Base-by-base conservation (phyloP, 2,113 vertebrate genomes). In the Anolis carolinensis region DNA sequence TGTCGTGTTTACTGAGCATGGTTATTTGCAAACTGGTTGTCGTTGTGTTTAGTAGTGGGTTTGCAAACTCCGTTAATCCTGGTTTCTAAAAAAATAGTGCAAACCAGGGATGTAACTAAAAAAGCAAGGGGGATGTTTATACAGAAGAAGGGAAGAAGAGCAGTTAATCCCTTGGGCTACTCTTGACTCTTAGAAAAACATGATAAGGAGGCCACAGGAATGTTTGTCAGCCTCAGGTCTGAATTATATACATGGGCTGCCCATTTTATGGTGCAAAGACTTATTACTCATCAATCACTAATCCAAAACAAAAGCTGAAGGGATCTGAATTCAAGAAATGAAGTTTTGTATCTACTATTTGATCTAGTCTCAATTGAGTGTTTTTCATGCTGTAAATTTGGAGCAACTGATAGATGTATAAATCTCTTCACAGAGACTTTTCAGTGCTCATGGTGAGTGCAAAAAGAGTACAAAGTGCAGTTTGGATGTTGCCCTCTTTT, bases 391-490 rank as follows among this genome's bases (percentile, higher is more conserved):
- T 50, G 67, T 74, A 34, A 20, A 34, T 74, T 50, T 81, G 70
- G 36, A 62, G 59, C 74, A 32, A 34, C 70, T 48, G 70, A 48
- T 34, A 76, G 83, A 73, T 86, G 67, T 73, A 74, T 4, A 13
- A 67, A 81, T 86, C 55, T 63, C 68, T 81, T 74, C 25, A 18
- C 27, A 50, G 36, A 34, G 75, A 79, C 72, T 30, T 63, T 72
- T 27, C 30, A 63, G 86, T 70, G 74, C 44, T 76, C 50, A 72
- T n/a, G 59, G 82, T 65, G 68, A 71, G 81, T n/a, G 27, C 0
- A 13, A 63, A 91, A 77, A 77, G 86, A 80, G 67, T 82, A 70
- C 76, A 44, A 76, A 95, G 83, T 72, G 83, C 59, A 85, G 75
- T 52, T 70, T 93, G 84, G 65, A 68, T 23, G 89, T 55, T 79